These are phyloP conservation scores for Drosophila hydei DNA, from an alignment of 1,140 invertebrate species.

Conservation along the genomic window DNA sequence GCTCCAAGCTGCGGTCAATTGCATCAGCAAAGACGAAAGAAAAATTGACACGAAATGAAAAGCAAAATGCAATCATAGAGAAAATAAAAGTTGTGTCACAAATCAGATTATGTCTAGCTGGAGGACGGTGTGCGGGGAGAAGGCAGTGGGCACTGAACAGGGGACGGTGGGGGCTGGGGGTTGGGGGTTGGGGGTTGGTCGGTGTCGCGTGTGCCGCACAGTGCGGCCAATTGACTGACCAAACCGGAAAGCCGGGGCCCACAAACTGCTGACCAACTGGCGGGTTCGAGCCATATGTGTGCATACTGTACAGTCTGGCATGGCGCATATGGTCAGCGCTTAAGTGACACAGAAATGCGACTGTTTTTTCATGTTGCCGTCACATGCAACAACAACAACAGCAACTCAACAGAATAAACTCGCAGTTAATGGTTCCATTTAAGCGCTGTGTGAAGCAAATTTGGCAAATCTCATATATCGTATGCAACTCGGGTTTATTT, in stretches of 20 bases:
- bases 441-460: slow-evolving; percentile 5
- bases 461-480: neutral
- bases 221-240: slow-evolving; percentile 6
- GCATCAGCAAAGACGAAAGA: slow-evolving; percentile 18
- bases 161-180: neutral
- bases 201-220: slow-evolving; percentile 5
- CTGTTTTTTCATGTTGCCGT: slow-evolving; percentile 32
- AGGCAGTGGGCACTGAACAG: too few relatives aligned
- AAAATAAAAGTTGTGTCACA: slow-evolving; percentile 38
- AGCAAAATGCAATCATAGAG: slow-evolving; percentile 32
- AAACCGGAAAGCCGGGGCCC: slow-evolving; percentile 26
- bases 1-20: slow-evolving; percentile 9
- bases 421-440: slow-evolving; percentile 9
- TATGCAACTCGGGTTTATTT: slow-evolving; percentile 1
- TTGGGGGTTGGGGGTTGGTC: neutral
- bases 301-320: slow-evolving; percentile 4
- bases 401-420: slow-evolving; percentile 11
- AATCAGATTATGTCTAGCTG: slow-evolving; percentile 9
- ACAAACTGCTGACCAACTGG: slow-evolving; percentile 18
- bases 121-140: neutral
- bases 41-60: neutral
- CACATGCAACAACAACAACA: slow-evolving; percentile 29
- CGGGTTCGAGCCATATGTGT: slow-evolving; percentile 14
- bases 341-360: slow-evolving; percentile 42
- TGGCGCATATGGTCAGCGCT: slow-evolving; percentile 41